Percentiles rank a stretch among this genome's conserved stretches.
Conservation (phyloP, 2,888 invertebrate species). For the Teleiodes luculella region DNA sequence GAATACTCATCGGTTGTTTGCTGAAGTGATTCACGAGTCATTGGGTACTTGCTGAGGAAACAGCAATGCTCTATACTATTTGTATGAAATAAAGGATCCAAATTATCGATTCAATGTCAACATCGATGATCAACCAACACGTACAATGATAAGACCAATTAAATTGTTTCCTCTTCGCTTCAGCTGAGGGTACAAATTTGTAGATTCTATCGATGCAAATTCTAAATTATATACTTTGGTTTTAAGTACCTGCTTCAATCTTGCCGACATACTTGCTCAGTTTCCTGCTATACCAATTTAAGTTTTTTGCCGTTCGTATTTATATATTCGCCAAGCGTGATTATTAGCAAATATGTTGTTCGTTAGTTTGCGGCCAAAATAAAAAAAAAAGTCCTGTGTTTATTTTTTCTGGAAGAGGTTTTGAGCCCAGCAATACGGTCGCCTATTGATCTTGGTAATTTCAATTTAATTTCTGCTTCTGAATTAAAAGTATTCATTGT, state of each 20-base stretch:
- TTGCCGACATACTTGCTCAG: not conserved
- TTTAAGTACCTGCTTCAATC: not conserved
- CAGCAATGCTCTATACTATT: not conserved
- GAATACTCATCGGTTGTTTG: not conserved
- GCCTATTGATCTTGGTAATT: too few species aligned
- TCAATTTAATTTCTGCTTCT: too few species aligned
- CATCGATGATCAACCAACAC: not conserved
- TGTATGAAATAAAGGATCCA: not conserved
- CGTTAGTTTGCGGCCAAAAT: constrained; percentile 7
- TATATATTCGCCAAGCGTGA: not conserved
- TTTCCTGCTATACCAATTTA: not conserved
- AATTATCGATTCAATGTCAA: not conserved
- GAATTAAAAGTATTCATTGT: too few species aligned
- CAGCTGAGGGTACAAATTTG: not conserved
- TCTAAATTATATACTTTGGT: not conserved
- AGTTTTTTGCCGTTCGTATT: not conserved
- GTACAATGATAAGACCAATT: not conserved
- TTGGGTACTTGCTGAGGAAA: not conserved
- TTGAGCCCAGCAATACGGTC: too few species aligned
- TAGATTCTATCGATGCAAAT: not conserved
- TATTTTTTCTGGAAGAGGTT: too few species aligned
- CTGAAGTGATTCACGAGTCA: not conserved
- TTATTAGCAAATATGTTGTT: not conserved
- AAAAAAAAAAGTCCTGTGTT: too few species aligned
- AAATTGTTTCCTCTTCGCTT: not conserved